Conservation (phyloP, 2,113 vertebrate genomes). For the Steatornis caripensis region DNA sequence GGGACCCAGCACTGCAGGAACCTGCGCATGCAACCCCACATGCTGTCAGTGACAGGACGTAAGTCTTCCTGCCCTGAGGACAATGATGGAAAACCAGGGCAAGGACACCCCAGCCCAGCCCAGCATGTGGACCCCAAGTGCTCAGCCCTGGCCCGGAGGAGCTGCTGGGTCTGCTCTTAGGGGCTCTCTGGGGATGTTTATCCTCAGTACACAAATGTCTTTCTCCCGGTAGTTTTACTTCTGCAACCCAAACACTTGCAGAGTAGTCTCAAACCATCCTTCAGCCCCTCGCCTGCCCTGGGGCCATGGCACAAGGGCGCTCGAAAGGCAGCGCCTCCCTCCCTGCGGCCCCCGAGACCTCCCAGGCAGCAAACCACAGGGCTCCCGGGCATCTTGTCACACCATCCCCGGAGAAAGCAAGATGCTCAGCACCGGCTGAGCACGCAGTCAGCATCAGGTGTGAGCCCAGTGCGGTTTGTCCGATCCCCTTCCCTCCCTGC, state of each 20-base stretch:
- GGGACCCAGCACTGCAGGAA: not conserved
- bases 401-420: not conserved
- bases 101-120: not conserved
- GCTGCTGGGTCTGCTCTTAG: not conserved
- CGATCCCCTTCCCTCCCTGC: not conserved
- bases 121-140: not conserved
- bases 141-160: not conserved
- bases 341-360: not conserved
- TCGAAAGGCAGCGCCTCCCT: not conserved
- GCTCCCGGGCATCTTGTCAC: fast-evolving
- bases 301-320: not conserved
- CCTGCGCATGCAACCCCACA: fast-evolving
- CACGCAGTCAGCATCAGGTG: fast-evolving
- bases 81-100: not conserved
- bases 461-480: fast-evolving
- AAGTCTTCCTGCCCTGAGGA: not conserved
- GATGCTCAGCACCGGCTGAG: not conserved
- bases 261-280: not conserved
- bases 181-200: not conserved
- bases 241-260: not conserved
- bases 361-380: not conserved
- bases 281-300: fast-evolving
- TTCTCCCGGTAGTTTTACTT: not conserved
- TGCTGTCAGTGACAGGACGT: not conserved
- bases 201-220: not conserved